A percentile compares a stretch with the other conserved stretches of the same genome.
Evolutionary conservation across 2,888 invertebrate genomes (phyloP).

Genomic region (Esperia sulphurella): DNA sequence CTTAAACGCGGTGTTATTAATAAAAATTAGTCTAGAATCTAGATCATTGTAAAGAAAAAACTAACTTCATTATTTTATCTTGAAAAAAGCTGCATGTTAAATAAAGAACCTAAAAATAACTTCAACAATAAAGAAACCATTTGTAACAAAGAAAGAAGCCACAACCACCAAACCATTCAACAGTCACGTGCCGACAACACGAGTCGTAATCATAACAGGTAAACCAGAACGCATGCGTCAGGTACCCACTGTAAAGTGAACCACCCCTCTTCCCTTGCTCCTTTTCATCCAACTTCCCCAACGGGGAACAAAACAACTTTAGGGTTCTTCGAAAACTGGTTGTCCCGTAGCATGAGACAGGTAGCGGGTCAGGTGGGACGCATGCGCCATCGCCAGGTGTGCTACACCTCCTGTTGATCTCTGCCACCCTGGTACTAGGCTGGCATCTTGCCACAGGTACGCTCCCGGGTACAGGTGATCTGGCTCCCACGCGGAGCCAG

Average conservation of each 20-base stretch:
- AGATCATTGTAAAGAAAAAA: too few species aligned
- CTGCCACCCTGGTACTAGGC: slow-evolving; percentile 68
- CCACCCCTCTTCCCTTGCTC: slow-evolving; percentile 17
- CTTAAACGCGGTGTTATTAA: too few species aligned
- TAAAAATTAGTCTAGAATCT: too few species aligned
- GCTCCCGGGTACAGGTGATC: slow-evolving; percentile 62
- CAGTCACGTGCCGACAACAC: slow-evolving; percentile 35
- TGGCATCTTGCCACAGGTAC: slow-evolving; percentile 80
- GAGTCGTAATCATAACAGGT: slow-evolving; percentile 19
- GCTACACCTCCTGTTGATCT: slow-evolving; percentile 38
- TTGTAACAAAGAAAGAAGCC: neutral
- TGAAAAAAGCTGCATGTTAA: too few species aligned
- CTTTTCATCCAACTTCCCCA: neutral
- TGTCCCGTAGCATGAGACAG: slow-evolving; percentile 31
- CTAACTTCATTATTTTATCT: too few species aligned
- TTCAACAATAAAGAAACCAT: neutral
- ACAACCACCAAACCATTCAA: slow-evolving; percentile 3
- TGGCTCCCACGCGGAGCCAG: slow-evolving; percentile 43
- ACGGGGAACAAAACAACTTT: neutral
- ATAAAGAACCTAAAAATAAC: too few species aligned
- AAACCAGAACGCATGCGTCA: slow-evolving; percentile 39
- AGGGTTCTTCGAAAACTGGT: slow-evolving; percentile 29
- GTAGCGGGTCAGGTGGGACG: slow-evolving; percentile 63
- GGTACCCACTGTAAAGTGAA: slow-evolving; percentile 30
- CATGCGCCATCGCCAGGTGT: slow-evolving; percentile 73